Percentiles rank a stretch among this genome's conserved stretches.
Conservation (phyloP, 2,888 invertebrate genomes). For the Heliconius sara region DNA sequence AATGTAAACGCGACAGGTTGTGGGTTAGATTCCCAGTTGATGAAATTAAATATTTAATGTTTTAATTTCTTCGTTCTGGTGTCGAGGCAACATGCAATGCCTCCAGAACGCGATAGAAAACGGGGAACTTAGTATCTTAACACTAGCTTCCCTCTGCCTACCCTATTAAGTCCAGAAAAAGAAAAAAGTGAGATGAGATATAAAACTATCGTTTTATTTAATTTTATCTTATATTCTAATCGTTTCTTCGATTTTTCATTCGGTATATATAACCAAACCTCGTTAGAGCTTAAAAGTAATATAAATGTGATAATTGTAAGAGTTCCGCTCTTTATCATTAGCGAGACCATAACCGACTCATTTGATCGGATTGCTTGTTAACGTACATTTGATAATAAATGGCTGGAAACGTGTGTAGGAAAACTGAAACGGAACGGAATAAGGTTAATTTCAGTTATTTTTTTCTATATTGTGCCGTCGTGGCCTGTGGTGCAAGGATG, state of each 20-base stretch:
- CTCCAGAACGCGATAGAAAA: no score
- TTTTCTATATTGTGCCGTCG: background rate
- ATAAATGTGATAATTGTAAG: conserved; percentile 38
- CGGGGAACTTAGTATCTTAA: no score
- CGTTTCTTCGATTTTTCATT: background rate
- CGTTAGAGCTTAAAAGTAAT: conserved; percentile 10
- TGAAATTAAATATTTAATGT: no score
- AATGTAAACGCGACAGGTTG: no score
- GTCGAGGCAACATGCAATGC: no score
- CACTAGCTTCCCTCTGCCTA: no score
- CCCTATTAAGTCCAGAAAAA: no score
- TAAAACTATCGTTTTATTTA: no score
- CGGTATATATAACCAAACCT: background rate
- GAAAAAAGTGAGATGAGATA: no score
- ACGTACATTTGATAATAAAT: conserved; percentile 30
- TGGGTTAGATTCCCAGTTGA: no score
- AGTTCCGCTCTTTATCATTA: conserved; percentile 39
- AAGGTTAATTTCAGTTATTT: background rate
- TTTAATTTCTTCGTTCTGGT: no score
- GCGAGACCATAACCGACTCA: conserved; percentile 42
- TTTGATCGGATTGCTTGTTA: conserved; percentile 34
- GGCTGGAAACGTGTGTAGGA: background rate
- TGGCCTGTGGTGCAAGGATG: no score
- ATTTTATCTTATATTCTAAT: background rate
- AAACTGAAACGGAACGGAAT: background rate